Evolutionary conservation across 2,888 invertebrate species (phyloP), one percentile per base, ranked within the genome.

Genomic region (Epicampocera succincta): DNA sequence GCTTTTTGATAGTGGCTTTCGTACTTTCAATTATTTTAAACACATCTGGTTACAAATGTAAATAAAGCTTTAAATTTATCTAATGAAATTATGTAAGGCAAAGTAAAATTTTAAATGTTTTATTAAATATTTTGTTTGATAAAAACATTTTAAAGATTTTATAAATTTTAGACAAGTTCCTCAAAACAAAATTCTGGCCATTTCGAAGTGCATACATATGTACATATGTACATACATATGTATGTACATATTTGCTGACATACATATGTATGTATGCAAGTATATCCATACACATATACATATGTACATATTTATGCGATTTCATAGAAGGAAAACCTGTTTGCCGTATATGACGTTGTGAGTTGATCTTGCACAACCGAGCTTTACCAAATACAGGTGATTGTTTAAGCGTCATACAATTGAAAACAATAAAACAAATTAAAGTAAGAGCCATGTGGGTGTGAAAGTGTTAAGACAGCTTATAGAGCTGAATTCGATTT

Each of bases 261-360:
- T 25, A 25, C 25, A 3, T 25, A 25, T 5, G 5, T 25, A 25
- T n/a, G 50, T 52, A 25, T 25, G 25, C 2, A 52, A 25, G 4
- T 25, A 21, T 12, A 5, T 19, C 33, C 6, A 15, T 56, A 15
- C 3, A 25, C 11, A 17, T 9, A 12, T 40, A 44, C 9, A 17
- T 46, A 46, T 8, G 15, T 8, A 15, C 21, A 44, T 25, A 21
- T 9, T 6, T 29, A 42, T 3, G 38, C 40, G 46, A 46, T 33
- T 63, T 54, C 25, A 9, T 8, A 42, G 9, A 58, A 29, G 17
- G 15, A 38, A 71, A 80, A 80, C 80, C 54, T 40, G 80, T 80
- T 29, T 54, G 33, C 42, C 66, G 13, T 56, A 63, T 76, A 76
- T 56, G 80, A 44, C 60, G 21, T 63, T 48, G 2, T 56, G 42